These are phyloP conservation scores for Ricordea florida DNA, from an alignment of 92 coral and sea anemone genomes.

Conservation along the genomic window DNA sequence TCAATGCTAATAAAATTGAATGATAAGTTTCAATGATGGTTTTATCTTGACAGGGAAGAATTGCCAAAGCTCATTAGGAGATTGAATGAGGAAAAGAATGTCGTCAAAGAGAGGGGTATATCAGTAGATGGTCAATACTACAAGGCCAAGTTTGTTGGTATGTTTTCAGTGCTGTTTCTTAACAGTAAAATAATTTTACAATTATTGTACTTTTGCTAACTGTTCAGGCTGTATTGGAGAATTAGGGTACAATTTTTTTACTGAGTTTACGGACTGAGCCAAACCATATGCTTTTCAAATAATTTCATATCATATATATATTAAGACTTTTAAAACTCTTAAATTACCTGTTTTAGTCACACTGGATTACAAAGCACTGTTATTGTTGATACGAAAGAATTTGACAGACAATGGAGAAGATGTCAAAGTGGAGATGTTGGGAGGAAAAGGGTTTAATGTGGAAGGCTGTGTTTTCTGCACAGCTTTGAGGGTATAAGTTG, in stretches of 20 bases:
- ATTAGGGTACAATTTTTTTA: too few species aligned
- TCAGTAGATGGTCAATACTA: background rate
- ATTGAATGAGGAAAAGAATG: slow-evolving; percentile 4
- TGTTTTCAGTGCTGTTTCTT: background rate
- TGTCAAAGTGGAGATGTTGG: background rate
- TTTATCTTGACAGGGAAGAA: slow-evolving; percentile 11
- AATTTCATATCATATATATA: background rate
- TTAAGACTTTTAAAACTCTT: background rate
- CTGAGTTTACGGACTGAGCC: background rate
- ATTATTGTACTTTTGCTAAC: background rate
- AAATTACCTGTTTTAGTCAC: slow-evolving; percentile 1
- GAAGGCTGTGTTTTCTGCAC: slow-evolving; percentile 16
- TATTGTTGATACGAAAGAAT: slow-evolving; percentile 4
- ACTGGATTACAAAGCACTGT: slow-evolving; percentile 24
- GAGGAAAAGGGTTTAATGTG: slow-evolving; percentile 31
- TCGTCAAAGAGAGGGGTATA: slow-evolving; percentile 4
- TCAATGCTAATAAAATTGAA: too few species aligned
- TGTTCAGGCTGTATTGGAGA: background rate
- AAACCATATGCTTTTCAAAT: background rate
- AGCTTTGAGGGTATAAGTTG: slow-evolving; percentile 5
- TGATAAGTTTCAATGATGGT: background rate
- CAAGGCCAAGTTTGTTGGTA: slow-evolving; percentile 19
- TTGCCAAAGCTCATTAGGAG: background rate
- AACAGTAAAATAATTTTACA: background rate
- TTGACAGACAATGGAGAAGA: background rate